These are phyloP conservation scores for Chlorodrepanis virens DNA, from an alignment of 2,113 vertebrate genomes.

Conservation along the genomic window DNA sequence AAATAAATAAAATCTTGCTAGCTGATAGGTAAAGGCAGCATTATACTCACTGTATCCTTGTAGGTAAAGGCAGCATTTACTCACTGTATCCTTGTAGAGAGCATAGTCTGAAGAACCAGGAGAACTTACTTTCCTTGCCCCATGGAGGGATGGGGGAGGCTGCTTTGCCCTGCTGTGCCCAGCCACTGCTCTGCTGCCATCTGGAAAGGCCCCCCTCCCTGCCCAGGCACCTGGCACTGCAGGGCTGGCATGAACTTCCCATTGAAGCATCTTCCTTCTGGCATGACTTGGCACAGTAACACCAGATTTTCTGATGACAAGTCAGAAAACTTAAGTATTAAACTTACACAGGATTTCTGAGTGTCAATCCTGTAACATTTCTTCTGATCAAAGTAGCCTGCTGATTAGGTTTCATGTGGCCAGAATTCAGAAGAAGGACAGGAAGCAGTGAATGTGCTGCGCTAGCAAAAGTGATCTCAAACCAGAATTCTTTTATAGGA, in stretches of 20 bases:
- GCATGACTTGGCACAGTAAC: rapidly evolving
- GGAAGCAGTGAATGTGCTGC: not conserved
- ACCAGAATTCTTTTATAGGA: not conserved
- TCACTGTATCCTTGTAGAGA: rapidly evolving
- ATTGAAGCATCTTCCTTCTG: not conserved
- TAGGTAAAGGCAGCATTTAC: not conserved
- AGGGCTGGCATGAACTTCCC: not conserved
- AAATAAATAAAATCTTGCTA: not conserved
- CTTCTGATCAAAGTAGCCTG: not conserved
- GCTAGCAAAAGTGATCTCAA: not conserved
- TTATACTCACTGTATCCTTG: not conserved
- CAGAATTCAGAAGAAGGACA: not conserved
- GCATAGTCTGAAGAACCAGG: not conserved
- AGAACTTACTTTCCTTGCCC: rapidly evolving
- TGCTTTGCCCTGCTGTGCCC: not conserved
- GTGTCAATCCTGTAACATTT: not conserved
- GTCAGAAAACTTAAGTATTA: not conserved
- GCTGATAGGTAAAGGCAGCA: not conserved
- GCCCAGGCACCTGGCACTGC: not conserved
- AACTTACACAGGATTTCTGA: not conserved
- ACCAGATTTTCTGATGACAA: not conserved
- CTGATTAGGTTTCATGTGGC: not conserved
- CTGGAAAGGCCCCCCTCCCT: not conserved
- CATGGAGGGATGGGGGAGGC: rapidly evolving
- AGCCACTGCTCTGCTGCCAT: not conserved